These are phyloP conservation scores for Ovis canadensis DNA, from an alignment of 2,113 vertebrate genomes.

Conservation along the genomic window DNA sequence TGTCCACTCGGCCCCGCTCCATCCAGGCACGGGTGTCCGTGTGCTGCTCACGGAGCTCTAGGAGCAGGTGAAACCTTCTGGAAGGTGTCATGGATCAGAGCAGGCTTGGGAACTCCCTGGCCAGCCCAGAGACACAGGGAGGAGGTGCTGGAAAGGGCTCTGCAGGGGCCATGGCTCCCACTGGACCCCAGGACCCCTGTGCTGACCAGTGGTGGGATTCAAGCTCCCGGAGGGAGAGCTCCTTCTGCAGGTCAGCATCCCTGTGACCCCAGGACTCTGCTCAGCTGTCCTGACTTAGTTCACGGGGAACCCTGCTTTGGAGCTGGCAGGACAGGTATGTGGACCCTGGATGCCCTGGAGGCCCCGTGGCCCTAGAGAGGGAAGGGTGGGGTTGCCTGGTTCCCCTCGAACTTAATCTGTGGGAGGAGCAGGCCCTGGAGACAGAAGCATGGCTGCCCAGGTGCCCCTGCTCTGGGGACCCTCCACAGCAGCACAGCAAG, in stretches of 20 bases:
- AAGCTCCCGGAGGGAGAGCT: background rate
- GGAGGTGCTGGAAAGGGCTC: background rate
- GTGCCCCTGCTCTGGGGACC: background rate
- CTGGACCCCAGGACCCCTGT: background rate
- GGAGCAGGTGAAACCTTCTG: background rate
- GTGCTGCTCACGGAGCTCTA: background rate
- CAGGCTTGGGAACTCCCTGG: background rate
- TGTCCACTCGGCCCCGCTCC: accelerated
- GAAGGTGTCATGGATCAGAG: background rate
- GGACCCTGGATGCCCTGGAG: background rate
- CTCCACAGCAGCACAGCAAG: background rate
- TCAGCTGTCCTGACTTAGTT: background rate
- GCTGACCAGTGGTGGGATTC: background rate
- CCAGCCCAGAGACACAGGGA: background rate
- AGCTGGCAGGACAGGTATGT: background rate
- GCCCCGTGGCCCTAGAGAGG: background rate
- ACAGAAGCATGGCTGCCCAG: background rate
- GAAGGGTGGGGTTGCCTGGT: no score
- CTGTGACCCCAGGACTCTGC: background rate
- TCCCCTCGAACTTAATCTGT: no score
- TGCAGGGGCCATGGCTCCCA: background rate
- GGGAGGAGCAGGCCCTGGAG: background rate
- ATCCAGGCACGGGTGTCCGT: background rate
- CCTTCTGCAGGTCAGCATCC: background rate
- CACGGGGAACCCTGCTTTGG: accelerated